Evolutionary conservation across 1,140 invertebrate species (phyloP).

Genomic region (Cydia pomonella): DNA sequence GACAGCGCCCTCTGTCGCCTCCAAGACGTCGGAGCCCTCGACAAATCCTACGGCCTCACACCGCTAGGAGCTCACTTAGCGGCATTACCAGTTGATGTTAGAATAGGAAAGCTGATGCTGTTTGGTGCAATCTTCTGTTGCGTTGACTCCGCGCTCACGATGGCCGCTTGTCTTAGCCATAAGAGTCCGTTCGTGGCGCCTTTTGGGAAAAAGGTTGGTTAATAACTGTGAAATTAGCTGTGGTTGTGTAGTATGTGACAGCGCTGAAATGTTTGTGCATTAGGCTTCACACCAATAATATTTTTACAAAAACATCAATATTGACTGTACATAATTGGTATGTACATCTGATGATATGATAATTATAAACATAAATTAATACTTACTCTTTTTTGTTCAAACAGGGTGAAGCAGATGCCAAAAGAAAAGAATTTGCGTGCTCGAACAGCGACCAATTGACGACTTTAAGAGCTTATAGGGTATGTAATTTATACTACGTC

Average conservation of each 20-base stretch:
- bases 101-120: constrained; percentile 94
- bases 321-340: too few species aligned
- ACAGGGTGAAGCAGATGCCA: constrained; percentile 85
- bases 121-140: constrained; percentile 96
- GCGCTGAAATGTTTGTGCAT: too few species aligned
- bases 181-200: constrained; percentile 91
- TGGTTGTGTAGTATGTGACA: too few species aligned
- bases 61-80: constrained; percentile 94
- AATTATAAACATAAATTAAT: too few species aligned
- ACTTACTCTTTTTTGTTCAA: constrained; percentile 38
- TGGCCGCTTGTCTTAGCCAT: constrained; percentile 93
- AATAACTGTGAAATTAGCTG: too few species aligned
- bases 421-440: constrained; percentile 86
- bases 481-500: constrained; percentile 60
- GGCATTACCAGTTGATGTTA: constrained; percentile 94
- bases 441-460: constrained; percentile 92
- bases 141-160: constrained; percentile 95
- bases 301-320: too few species aligned
- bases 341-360: too few species aligned
- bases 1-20: constrained; percentile 88
- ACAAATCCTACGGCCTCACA: constrained; percentile 89
- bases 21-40: constrained; percentile 93
- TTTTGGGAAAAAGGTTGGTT: constrained; percentile 84
- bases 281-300: too few species aligned
- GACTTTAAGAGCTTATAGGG: constrained; percentile 88